These are phyloP conservation scores for Nematostella vectensis DNA, from an alignment of 92 coral and sea anemone species.

Conservation along the genomic window DNA sequence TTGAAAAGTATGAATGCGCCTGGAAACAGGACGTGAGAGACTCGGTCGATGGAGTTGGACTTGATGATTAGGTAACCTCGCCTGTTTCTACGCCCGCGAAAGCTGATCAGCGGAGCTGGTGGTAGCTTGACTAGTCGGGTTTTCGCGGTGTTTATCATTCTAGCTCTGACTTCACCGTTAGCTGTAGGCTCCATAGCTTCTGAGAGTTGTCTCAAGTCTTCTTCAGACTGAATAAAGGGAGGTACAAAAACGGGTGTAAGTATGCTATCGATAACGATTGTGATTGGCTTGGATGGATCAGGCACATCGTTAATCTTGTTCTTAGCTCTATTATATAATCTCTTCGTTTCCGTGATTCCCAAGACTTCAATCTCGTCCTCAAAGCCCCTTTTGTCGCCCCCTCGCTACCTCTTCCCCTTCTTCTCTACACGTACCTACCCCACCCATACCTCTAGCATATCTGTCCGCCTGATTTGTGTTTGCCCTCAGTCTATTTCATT, in stretches of 20 bases:
- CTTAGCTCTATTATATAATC: too few species aligned
- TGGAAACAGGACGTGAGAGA: constrained; percentile 37
- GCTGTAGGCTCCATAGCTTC: constrained; percentile 2
- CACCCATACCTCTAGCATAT: too few species aligned
- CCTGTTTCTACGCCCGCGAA: background rate
- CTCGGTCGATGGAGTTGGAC: constrained; percentile 24
- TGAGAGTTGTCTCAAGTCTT: background rate
- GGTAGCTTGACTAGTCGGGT: constrained; percentile 1
- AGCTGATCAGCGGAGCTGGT: constrained; percentile 3
- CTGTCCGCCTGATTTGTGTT: too few species aligned
- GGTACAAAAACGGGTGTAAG: background rate
- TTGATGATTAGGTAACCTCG: constrained; percentile 2
- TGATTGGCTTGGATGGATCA: too few species aligned
- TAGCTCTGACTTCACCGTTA: background rate
- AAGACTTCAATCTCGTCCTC: too few species aligned
- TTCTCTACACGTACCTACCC: too few species aligned
- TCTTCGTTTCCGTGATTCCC: too few species aligned
- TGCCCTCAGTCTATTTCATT: too few species aligned
- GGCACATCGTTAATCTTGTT: too few species aligned
- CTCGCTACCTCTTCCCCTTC: too few species aligned
- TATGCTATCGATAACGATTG: too few species aligned
- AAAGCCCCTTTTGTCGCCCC: too few species aligned
- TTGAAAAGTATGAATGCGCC: constrained; percentile 23
- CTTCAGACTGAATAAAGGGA: background rate
- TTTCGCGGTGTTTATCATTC: background rate